These are phyloP conservation scores for Allygus modestus DNA, from an alignment of 2,888 invertebrate genomes.

Conservation along the genomic window DNA sequence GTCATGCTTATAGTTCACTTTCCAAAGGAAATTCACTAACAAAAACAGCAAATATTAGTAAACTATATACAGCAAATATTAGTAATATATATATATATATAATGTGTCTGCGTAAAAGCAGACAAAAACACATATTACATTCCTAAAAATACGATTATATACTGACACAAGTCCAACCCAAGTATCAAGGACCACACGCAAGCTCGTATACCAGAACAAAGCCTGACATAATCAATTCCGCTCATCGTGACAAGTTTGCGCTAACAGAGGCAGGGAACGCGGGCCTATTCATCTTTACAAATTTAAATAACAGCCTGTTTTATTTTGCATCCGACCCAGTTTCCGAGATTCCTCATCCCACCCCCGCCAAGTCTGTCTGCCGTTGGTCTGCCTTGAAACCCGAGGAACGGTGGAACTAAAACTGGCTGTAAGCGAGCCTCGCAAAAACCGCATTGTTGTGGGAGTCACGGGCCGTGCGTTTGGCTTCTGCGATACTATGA, in stretches of 20 bases:
- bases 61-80: too few species aligned
- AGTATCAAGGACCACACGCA: neutral
- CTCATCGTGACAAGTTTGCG: neutral
- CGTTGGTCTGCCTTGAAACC: neutral
- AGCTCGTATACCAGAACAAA: neutral
- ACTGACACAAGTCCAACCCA: too few species aligned
- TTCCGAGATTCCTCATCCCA: neutral
- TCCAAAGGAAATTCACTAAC: too few species aligned
- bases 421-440: conserved; percentile 25
- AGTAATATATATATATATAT: too few species aligned
- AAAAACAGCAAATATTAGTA: too few species aligned
- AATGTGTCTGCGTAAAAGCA: too few species aligned
- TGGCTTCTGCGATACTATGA: too few species aligned
- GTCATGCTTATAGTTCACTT: too few species aligned
- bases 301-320: neutral
- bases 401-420: neutral
- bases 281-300: neutral
- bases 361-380: neutral
- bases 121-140: too few species aligned
- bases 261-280: neutral
- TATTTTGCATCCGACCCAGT: neutral
- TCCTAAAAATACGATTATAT: too few species aligned
- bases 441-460: conserved; percentile 47
- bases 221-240: neutral
- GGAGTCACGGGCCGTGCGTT: neutral